These are phyloP conservation scores for Meriones psammophilus DNA, from an alignment of 2,797 vertebrate species.

Conservation along the genomic window DNA sequence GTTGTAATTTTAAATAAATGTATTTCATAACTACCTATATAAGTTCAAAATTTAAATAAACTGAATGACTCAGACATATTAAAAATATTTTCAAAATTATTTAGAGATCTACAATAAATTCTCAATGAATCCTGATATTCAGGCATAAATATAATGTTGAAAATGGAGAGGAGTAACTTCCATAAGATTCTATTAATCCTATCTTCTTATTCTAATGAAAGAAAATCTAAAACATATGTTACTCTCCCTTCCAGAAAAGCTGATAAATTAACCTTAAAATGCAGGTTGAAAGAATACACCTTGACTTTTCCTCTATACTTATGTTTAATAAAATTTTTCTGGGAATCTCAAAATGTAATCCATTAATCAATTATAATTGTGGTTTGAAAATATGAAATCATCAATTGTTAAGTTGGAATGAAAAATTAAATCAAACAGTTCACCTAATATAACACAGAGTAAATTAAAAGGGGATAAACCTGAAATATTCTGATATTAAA, in stretches of 20 bases:
- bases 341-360: background rate
- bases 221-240: background rate
- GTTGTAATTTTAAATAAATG: background rate
- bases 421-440: constrained; percentile 5
- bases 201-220: background rate
- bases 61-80: background rate
- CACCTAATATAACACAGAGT: constrained; percentile 6
- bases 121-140: background rate
- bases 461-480: background rate
- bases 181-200: background rate
- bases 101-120: background rate
- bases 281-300: background rate
- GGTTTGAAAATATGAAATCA: background rate
- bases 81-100: constrained; percentile 22
- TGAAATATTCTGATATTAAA: background rate
- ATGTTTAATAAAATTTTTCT: constrained; percentile 2
- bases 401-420: background rate
- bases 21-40: background rate
- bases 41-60: constrained; percentile 17
- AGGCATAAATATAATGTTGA: background rate
- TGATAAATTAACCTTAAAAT: constrained; percentile 32
- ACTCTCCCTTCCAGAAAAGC: background rate
- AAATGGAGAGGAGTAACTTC: background rate
- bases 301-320: background rate
- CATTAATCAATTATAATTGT: background rate